Evolutionary conservation across 2,888 invertebrate species (phyloP).

Genomic region (Gibbula magus): DNA sequence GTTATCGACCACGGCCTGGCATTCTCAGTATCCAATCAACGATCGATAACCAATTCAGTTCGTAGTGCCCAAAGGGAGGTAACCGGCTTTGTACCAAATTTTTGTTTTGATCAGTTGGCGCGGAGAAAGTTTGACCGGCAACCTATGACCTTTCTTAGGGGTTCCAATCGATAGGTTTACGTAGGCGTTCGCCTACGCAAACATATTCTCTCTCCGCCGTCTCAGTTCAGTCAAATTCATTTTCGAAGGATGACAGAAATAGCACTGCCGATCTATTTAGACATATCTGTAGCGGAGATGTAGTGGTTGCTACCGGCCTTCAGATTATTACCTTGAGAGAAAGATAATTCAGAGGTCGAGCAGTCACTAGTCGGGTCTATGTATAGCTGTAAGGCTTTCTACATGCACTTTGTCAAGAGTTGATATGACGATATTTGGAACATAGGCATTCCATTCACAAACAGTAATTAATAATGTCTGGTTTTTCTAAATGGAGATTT

Average conservation of each 20-base stretch:
- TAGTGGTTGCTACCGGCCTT: background rate
- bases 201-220: background rate
- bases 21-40: background rate
- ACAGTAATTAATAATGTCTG: too few species aligned
- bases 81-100: background rate
- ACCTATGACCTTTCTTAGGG: background rate
- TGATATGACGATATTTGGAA: too few species aligned
- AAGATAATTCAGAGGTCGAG: background rate
- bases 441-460: too few species aligned
- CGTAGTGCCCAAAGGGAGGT: background rate
- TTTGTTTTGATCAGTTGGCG: background rate
- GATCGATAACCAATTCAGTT: too few species aligned
- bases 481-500: too few species aligned
- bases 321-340: background rate
- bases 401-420: too few species aligned
- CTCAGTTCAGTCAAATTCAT: constrained; percentile 1
- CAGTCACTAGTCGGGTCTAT: too few species aligned
- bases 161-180: background rate
- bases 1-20: background rate
- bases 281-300: background rate
- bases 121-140: background rate
- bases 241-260: background rate
- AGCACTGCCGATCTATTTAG: constrained; percentile 1
- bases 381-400: too few species aligned
- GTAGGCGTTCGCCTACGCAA: constrained; percentile 3